Conservation (phyloP, 2,888 invertebrate genomes). For the Metacarcinus magister region DNA sequence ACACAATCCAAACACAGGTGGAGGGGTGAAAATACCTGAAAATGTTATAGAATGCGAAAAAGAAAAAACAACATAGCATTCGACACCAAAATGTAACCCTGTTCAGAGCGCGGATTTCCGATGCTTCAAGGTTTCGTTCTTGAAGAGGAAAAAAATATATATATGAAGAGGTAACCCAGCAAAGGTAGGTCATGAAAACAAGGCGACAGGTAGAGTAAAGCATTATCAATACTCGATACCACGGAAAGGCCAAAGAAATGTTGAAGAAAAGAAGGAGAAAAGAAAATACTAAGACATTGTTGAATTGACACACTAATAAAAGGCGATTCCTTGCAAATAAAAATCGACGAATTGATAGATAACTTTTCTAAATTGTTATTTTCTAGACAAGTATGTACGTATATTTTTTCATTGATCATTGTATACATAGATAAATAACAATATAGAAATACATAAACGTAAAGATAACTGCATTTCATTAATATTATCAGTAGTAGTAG, state of each 20-base stretch:
- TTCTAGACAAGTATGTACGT: not conserved
- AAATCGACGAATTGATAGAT: not conserved
- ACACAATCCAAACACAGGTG: no score
- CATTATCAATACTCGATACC: not conserved
- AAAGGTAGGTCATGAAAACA: not conserved
- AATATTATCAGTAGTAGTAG: not conserved
- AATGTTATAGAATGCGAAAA: no score
- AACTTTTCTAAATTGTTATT: not conserved
- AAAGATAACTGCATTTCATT: not conserved
- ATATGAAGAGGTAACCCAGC: no score
- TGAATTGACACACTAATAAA: not conserved
- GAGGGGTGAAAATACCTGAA: no score
- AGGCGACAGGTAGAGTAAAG: not conserved
- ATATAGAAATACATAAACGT: not conserved
- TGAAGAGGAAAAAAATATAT: not conserved
- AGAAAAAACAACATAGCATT: no score
- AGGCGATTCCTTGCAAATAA: not conserved
- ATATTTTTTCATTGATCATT: not conserved
- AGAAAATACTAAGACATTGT: not conserved
- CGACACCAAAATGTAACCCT: not conserved
- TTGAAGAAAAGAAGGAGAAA: not conserved
- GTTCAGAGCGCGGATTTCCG: not conserved
- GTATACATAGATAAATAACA: not conserved
- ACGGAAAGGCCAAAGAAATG: not conserved
- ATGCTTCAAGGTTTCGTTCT: not conserved